Evolutionary conservation across 2,797 vertebrate genomes (phyloP).

Genomic region (Gallirallus australis): DNA sequence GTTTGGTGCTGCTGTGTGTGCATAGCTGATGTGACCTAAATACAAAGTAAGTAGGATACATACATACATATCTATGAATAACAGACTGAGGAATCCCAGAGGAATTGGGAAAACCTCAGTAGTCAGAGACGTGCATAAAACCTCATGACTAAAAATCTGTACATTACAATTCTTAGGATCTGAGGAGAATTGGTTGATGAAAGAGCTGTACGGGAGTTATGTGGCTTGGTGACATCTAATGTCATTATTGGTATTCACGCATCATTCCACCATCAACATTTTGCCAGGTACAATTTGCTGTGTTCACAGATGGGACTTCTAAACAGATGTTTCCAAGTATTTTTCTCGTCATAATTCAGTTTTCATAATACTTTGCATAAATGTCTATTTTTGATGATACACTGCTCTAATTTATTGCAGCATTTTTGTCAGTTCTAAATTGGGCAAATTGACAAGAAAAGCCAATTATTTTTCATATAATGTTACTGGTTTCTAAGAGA

Average conservation of each 20-base stretch:
- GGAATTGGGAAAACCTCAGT: background rate
- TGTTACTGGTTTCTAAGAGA: background rate
- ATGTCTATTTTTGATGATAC: background rate
- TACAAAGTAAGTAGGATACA: constrained; percentile 25
- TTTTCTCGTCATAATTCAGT: background rate
- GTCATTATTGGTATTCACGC: background rate
- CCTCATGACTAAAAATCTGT: background rate
- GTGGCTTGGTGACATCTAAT: background rate
- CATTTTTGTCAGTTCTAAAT: constrained; percentile 7
- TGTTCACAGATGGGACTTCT: background rate
- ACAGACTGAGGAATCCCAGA: background rate
- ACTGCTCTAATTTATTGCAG: background rate
- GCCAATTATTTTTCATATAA: background rate
- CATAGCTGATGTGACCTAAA: constrained; percentile 51
- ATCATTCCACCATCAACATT: background rate
- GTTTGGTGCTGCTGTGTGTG: constrained; percentile 12
- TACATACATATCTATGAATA: background rate
- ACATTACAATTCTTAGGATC: background rate
- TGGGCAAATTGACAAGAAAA: constrained; percentile 2
- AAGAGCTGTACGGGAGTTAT: background rate
- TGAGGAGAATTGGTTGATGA: background rate
- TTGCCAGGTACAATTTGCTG: background rate
- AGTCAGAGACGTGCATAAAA: background rate
- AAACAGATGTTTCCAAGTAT: background rate
- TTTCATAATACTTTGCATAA: background rate